These are phyloP conservation scores for Eudorcas thomsonii DNA, from an alignment of 2,113 vertebrate genomes.

Conservation along the genomic window DNA sequence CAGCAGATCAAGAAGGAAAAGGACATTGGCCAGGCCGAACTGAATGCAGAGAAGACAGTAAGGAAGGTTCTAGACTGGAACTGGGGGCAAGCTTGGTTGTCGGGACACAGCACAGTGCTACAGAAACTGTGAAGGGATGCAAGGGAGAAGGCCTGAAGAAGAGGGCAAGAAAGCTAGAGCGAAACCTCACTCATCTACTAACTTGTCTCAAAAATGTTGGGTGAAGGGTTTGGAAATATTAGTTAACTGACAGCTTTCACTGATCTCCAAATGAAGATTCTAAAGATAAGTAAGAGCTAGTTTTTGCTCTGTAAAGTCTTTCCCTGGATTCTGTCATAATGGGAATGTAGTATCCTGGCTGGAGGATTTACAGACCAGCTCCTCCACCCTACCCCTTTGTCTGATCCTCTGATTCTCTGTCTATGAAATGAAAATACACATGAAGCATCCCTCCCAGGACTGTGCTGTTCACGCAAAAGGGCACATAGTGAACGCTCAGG, in stretches of 20 bases:
- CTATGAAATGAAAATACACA: neutral
- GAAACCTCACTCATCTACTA: neutral
- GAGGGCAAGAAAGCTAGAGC: neutral
- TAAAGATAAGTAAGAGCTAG: neutral
- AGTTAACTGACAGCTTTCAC: neutral
- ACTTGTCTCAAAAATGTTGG: neutral
- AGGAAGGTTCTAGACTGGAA: neutral
- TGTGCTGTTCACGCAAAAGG: neutral
- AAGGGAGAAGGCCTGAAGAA: neutral
- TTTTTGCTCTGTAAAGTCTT: neutral
- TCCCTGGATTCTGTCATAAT: neutral
- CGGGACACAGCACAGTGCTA: accelerated
- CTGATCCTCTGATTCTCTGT: neutral
- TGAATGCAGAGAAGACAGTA: neutral
- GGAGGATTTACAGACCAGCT: neutral
- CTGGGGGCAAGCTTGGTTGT: neutral
- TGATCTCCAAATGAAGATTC: neutral
- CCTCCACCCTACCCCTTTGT: neutral
- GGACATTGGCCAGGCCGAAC: neutral
- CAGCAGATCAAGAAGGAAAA: neutral
- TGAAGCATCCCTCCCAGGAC: neutral
- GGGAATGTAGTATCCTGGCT: neutral
- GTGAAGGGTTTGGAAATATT: accelerated
- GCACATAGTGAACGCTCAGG: neutral
- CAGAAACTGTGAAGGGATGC: no score